Evolutionary conservation across 2,797 vertebrate genomes (phyloP).

Genomic region (Channallabes apus): DNA sequence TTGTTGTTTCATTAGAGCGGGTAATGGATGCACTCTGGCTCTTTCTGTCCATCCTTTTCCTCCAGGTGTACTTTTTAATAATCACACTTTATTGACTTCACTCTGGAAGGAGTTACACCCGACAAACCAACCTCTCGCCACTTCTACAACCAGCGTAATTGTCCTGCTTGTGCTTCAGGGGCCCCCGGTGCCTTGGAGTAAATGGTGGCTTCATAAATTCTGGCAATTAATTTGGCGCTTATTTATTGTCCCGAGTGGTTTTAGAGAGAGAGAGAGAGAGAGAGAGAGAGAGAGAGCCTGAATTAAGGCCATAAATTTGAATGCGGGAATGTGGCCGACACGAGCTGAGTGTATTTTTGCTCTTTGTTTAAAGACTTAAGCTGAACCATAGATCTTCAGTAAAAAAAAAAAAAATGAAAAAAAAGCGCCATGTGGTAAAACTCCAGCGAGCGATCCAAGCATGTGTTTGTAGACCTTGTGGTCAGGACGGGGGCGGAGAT

Average conservation of each 20-base stretch:
- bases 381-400: conserved; percentile 16
- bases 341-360: conserved; percentile 38
- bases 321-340: not conserved
- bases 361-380: conserved; percentile 27
- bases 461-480: conserved; percentile 74
- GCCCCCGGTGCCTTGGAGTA: conserved; percentile 53
- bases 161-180: conserved; percentile 25
- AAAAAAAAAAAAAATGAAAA: conserved; percentile 50
- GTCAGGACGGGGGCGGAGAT: conserved; percentile 63
- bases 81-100: conserved; percentile 52
- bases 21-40: conserved; percentile 9
- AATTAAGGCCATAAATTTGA: conserved; percentile 57
- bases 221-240: conserved; percentile 66
- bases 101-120: conserved; percentile 42
- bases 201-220: conserved; percentile 63
- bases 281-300: conserved; percentile 51
- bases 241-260: conserved; percentile 62
- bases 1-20: conserved; percentile 52
- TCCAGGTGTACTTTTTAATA: conserved; percentile 58
- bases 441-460: conserved; percentile 58
- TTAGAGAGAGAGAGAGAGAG: conserved; percentile 56
- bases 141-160: conserved; percentile 56
- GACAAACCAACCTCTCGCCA: conserved; percentile 10
- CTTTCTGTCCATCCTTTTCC: conserved; percentile 9
- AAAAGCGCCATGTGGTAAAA: conserved; percentile 65